Conservation (phyloP, 1,140 invertebrate genomes). For the Drosophila pandora region DNA sequence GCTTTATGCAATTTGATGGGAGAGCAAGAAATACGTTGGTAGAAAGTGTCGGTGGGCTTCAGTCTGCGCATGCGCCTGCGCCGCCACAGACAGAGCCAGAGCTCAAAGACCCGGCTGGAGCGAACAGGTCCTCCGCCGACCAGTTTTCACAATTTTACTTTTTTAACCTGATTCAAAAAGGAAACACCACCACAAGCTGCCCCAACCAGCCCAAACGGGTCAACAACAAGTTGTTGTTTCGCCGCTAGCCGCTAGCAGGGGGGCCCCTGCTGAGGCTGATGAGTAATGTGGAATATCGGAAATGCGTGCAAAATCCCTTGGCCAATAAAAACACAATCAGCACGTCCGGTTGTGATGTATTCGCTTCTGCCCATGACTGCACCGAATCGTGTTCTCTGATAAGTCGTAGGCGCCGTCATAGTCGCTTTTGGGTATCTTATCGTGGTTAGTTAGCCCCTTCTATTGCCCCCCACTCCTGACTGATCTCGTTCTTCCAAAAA, state of each 20-base stretch:
- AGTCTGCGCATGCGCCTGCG: constrained; percentile 8
- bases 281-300: constrained; percentile 69
- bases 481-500: neutral
- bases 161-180: constrained; percentile 74
- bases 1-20: constrained; percentile 63
- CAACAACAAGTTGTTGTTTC: constrained; percentile 57
- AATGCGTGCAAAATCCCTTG: constrained; percentile 68
- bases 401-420: constrained; percentile 54
- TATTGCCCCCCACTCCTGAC: constrained; percentile 21
- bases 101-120: constrained; percentile 28
- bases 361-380: constrained; percentile 15
- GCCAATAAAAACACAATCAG: constrained; percentile 44
- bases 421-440: constrained; percentile 60
- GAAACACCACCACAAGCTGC: constrained; percentile 53
- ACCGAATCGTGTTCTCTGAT: constrained; percentile 37
- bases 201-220: constrained; percentile 44
- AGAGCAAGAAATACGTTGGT: constrained; percentile 43
- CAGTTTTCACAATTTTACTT: constrained; percentile 69
- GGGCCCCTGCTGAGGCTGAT: constrained; percentile 1
- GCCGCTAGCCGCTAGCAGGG: neutral
- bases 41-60: constrained; percentile 60
- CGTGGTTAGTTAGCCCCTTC: constrained; percentile 58
- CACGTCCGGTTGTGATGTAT: constrained; percentile 41
- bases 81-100: neutral
- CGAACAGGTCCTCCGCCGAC: constrained; percentile 60